Base-by-base conservation (phyloP, 2,797 vertebrate genomes). In the Artibeus jamaicensis region DNA sequence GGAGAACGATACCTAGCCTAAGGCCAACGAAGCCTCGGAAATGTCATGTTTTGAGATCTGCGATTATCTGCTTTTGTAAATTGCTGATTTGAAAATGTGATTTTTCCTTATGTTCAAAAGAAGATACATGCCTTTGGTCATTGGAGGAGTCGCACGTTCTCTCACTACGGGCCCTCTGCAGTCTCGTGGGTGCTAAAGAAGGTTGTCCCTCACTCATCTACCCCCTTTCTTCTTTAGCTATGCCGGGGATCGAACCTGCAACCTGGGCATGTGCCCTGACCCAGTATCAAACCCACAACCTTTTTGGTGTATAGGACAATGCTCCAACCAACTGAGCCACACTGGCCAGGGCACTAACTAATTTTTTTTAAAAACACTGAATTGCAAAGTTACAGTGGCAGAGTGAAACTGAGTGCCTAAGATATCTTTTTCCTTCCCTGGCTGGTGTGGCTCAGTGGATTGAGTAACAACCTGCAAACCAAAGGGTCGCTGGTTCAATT, bases 21-120 rank as follows among this genome's bases (percentile, higher is more conserved):
- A 70, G 68, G 15, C 71, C 84, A 74, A 39, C 37, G 68, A 70
- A 86, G 14, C 44, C 32, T 74, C 68, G 50, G n/a, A 19, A 62
- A 70, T 53, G 50, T n/a, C 53, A 6, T 55, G 53, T 26, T 83
- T 81, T 24, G 18, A 93, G 44, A 37, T 48, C 67, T 53, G 62
- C n/a, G 24, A 77, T 68, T 74, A 89, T 65, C 65, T 37, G 81
- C 22, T 9, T 50, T 89, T 53, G 71, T 10, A 65, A 89, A 74
- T 8, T 88, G 48, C 91, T 86, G 29, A 73, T 93, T 59, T 93
- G 26, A n/a, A 78, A 70, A 34, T 71, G 10, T 34, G 15, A 32
- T 62, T 70, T 86, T 78, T 55, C 57, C 70, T 83, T 50, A 86
- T 83, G 84, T 89, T 93, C 44, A 12, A 70, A 93, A 91, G 48